phyloP scores from a whole-genome alignment of 2,113 vertebrate species.

The Myrmophylax atrothorax region DNA sequence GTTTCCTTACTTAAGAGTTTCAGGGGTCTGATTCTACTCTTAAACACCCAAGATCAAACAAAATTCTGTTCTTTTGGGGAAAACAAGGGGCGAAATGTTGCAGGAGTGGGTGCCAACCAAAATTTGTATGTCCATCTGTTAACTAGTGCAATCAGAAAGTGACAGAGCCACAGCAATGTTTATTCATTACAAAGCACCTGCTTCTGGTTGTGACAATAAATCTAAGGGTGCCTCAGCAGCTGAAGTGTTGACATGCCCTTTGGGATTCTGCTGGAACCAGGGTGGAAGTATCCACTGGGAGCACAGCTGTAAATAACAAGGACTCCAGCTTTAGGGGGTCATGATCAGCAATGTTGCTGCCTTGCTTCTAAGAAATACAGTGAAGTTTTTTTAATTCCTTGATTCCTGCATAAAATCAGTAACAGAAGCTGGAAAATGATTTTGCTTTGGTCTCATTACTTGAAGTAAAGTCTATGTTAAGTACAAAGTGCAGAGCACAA shows the following conservation, averaged over 20 bases:
- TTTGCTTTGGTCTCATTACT: neutral
- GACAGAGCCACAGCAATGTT: slow-evolving; percentile 31
- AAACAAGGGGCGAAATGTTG: neutral
- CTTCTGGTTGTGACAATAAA: slow-evolving; percentile 53
- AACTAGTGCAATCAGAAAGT: slow-evolving; percentile 23
- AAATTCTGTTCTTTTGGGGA: neutral
- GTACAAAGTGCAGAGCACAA: neutral
- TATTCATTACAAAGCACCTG: slow-evolving; percentile 22
- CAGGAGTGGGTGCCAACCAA: slow-evolving; percentile 8
- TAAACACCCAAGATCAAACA: neutral
- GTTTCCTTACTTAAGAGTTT: neutral
- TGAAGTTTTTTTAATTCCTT: neutral
- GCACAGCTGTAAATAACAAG: slow-evolving; percentile 22
- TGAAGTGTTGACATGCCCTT: slow-evolving; percentile 24
- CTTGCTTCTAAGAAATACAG: neutral
- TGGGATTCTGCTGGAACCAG: slow-evolving; percentile 3
- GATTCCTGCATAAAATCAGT: neutral
- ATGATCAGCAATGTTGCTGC: neutral
- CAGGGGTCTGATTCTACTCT: neutral
- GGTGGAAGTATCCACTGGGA: neutral
- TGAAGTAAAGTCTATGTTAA: neutral
- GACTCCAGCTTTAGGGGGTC: neutral
- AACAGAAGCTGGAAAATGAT: neutral
- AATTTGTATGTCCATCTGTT: slow-evolving; percentile 50
- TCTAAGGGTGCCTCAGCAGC: neutral